Evolutionary conservation across 2,797 vertebrate genomes (phyloP).

Genomic region (Amblyraja radiata): DNA sequence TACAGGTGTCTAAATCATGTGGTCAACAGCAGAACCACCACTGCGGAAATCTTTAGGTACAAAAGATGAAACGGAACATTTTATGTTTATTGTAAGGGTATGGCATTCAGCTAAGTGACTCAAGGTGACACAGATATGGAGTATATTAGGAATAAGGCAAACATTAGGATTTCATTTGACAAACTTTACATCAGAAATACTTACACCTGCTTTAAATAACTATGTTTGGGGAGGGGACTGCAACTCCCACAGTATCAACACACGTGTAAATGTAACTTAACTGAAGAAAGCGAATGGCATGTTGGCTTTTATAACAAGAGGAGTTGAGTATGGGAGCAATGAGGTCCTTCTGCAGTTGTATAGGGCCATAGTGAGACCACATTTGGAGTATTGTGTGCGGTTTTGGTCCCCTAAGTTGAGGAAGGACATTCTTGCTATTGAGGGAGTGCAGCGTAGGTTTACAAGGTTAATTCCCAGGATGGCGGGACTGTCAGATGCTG

Average conservation of each 20-base stretch:
- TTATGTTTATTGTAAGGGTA: background rate
- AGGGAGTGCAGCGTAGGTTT: too few species aligned
- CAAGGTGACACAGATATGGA: background rate
- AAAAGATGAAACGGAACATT: background rate
- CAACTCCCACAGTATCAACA: background rate
- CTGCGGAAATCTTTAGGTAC: background rate
- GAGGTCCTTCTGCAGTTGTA: too few species aligned
- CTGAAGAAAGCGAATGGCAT: too few species aligned
- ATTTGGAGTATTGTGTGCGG: too few species aligned
- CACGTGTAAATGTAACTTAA: background rate
- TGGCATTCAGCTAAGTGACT: background rate
- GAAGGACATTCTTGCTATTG: too few species aligned
- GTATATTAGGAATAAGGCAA: background rate
- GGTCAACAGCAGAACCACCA: background rate
- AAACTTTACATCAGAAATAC: background rate
- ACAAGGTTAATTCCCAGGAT: too few species aligned
- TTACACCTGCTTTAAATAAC: background rate
- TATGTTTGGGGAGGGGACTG: background rate
- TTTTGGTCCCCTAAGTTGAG: too few species aligned
- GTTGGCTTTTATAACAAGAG: too few species aligned
- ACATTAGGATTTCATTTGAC: background rate
- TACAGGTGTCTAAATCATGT: too few species aligned
- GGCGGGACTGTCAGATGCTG: too few species aligned
- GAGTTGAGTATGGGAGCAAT: too few species aligned
- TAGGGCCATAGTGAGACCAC: too few species aligned